phyloP scores from a whole-genome alignment of 2,888 invertebrate species.

The Lomographa bimaculata region DNA sequence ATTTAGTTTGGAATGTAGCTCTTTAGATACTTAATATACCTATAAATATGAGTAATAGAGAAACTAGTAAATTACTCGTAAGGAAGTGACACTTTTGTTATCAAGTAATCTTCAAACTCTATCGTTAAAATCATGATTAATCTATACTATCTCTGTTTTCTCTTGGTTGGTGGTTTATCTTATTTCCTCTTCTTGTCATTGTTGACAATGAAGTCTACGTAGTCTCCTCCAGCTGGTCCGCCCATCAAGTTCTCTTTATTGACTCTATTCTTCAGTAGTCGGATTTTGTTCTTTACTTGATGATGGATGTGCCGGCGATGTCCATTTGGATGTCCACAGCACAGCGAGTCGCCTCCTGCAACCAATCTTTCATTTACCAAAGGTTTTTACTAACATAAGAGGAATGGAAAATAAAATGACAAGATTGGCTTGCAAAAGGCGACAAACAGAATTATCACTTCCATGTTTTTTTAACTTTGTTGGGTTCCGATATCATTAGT shows the following conservation, averaged over 20 bases:
- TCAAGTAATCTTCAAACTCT: too few species aligned
- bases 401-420: neutral
- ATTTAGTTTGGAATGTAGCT: too few species aligned
- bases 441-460: slow-evolving; percentile 40
- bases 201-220: slow-evolving; percentile 72
- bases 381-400: neutral
- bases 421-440: slow-evolving; percentile 61
- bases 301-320: slow-evolving; percentile 66
- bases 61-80: too few species aligned
- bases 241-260: slow-evolving; percentile 67
- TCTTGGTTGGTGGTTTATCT: too few species aligned
- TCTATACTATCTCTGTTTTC: too few species aligned
- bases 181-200: slow-evolving; percentile 56
- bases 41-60: too few species aligned
- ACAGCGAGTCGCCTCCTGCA: slow-evolving; percentile 75
- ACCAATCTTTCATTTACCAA: slow-evolving; percentile 56
- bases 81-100: too few species aligned
- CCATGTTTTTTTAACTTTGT: slow-evolving; percentile 1
- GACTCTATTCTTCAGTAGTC: slow-evolving; percentile 51
- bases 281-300: slow-evolving; percentile 56
- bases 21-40: too few species aligned
- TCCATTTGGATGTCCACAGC: slow-evolving; percentile 57
- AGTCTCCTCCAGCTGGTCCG: slow-evolving; percentile 57
- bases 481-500: too few species aligned
- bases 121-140: too few species aligned